These are phyloP conservation scores for Lycaena phlaeas DNA, from an alignment of 2,888 invertebrate species.

Conservation along the genomic window DNA sequence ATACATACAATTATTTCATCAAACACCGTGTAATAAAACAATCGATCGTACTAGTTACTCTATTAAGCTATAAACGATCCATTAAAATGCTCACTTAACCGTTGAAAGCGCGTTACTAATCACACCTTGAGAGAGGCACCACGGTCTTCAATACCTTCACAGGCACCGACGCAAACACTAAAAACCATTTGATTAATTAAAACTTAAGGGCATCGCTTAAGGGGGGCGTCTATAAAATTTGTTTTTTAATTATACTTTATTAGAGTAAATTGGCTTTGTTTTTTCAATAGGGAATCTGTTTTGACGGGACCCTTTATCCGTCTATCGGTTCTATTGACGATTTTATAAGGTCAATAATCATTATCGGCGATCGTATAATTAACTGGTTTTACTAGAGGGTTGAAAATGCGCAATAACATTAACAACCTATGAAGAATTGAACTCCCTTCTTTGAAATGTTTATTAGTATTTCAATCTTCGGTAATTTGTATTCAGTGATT, in stretches of 20 bases:
- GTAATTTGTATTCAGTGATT: constrained; percentile 2
- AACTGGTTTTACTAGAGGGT: constrained; percentile 49
- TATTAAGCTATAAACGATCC: constrained; percentile 9
- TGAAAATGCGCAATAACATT: constrained; percentile 24
- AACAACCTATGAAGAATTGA: constrained; percentile 21
- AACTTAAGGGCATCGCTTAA: constrained; percentile 43
- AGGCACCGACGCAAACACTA: constrained; percentile 34
- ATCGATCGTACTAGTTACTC: background rate
- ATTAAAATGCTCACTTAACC: constrained; percentile 33
- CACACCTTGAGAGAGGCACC: constrained; percentile 40
- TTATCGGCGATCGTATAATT: constrained; percentile 62
- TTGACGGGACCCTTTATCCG: constrained; percentile 49
- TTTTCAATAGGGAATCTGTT: constrained; percentile 42
- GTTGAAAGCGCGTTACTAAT: constrained; percentile 45
- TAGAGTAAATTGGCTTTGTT: constrained; percentile 63
- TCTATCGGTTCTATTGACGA: constrained; percentile 62
- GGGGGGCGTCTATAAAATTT: constrained; percentile 57
- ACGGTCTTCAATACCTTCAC: constrained; percentile 38
- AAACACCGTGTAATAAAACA: background rate
- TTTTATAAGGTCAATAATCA: constrained; percentile 69
- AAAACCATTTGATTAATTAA: constrained; percentile 62
- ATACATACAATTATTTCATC: no score
- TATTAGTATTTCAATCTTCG: background rate
- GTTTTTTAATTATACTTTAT: constrained; percentile 66
- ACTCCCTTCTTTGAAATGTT: constrained; percentile 11